Percentiles rank a stretch among this genome's conserved stretches.
Evolutionary conservation across 2,888 invertebrate genomes (phyloP).

Genomic region (Drosophila falleni): DNA sequence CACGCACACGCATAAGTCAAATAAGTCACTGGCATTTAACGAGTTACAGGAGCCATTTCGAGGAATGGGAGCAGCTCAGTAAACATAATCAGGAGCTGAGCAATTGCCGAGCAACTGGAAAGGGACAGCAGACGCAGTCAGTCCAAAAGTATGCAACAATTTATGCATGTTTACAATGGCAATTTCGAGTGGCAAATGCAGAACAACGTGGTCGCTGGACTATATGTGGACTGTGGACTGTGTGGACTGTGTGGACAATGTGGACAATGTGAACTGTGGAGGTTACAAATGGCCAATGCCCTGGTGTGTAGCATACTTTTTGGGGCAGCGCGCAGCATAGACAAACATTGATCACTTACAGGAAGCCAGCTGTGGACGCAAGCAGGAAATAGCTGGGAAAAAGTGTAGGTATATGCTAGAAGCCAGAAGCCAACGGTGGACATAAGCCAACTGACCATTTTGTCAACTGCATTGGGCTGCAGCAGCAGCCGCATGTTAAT

Average conservation of each 20-base stretch:
- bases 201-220: neutral
- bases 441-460: slow-evolving; percentile 68
- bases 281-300: slow-evolving; percentile 69
- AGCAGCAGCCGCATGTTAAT: slow-evolving; percentile 67
- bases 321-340: slow-evolving; percentile 68
- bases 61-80: slow-evolving; percentile 47
- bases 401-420: neutral
- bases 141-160: slow-evolving; percentile 78
- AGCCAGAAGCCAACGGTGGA: slow-evolving; percentile 12
- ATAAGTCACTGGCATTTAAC: slow-evolving; percentile 73
- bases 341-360: slow-evolving; percentile 81
- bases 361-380: slow-evolving; percentile 51
- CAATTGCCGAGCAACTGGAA: slow-evolving; percentile 53
- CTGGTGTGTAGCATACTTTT: slow-evolving; percentile 57
- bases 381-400: neutral
- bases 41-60: slow-evolving; percentile 35
- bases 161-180: slow-evolving; percentile 78
- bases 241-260: slow-evolving; percentile 9
- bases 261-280: neutral
- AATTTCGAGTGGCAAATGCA: slow-evolving; percentile 46
- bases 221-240: slow-evolving; percentile 7
- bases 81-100: slow-evolving; percentile 81
- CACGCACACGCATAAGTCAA: slow-evolving; percentile 29
- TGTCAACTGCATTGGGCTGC: slow-evolving; percentile 62
- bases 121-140: slow-evolving; percentile 20